Evolutionary conservation across 2,113 vertebrate genomes (phyloP), one percentile per base, ranked within the genome.

Genomic region (human): DNA sequence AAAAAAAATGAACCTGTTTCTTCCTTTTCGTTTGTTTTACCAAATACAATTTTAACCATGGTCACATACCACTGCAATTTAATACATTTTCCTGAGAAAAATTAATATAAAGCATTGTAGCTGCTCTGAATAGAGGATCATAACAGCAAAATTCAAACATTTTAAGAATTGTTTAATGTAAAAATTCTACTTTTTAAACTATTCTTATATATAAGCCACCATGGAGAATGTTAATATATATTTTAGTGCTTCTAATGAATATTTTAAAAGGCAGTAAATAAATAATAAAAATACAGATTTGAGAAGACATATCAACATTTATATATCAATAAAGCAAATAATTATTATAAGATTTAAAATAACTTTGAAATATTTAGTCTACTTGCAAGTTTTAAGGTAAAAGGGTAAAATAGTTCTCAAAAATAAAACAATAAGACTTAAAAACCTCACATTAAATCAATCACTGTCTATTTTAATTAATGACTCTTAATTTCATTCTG

Each of bases 211-310:
- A 23, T 75, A 61, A 93, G 17, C 48, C 57, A 59, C 50, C 66
- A 16, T 75, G 17, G 35, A 81, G 38, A 93, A 82, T 70, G 45
- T 66, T 85, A 68, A 82, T 90, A 35, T 35, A 81, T 48, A 48
- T 59, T 93, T 93, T 75, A 86, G 38, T 93, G n/a, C 45, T 95
- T 93, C 70, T 82, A 95, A 86, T 81, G 27, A 87, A 52, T 81
- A 95, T 81, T 93, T 90, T 93, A 52, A 75, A 95, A 86, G 64
- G 75, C 55, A 90, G 30, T 90, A 86, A 85, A 93, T 13, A 40
- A 82, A 9, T 70, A 76, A 90, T 76, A 82, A 95, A 96, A 90
- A 68, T 87, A 90, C 35, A 81, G 48, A 82, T 76, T 59, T 97
- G 35, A 76, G 30, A 95, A 55, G 10, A 38, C 25, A 32, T 93